Percentiles rank a stretch among this genome's conserved stretches.
Evolutionary conservation across 2,797 vertebrate genomes (phyloP).

Genomic region (Microctenopoma steveboyesi): DNA sequence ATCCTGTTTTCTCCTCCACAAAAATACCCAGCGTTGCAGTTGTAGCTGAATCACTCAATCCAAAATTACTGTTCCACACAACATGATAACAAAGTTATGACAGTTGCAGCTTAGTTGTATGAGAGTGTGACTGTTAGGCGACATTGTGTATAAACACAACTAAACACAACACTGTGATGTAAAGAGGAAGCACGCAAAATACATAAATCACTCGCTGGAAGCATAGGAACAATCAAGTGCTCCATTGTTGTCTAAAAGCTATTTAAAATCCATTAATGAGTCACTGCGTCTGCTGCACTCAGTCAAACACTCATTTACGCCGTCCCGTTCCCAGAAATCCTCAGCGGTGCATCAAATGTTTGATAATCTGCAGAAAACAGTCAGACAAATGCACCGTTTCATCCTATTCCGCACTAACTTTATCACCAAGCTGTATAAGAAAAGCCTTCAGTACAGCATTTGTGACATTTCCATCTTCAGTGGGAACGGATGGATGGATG

Average conservation of each 20-base stretch:
- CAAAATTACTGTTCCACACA: too few relatives aligned
- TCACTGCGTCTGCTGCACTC: not conserved
- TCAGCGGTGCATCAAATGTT: not conserved
- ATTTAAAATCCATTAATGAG: constrained; percentile 5
- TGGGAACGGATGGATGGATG: not conserved
- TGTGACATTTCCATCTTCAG: not conserved
- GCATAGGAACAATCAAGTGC: not conserved
- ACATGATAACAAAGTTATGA: too few relatives aligned
- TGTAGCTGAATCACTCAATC: too few relatives aligned
- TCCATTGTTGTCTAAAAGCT: not conserved
- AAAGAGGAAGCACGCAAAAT: constrained; percentile 1
- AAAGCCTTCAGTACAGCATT: not conserved
- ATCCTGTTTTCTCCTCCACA: too few relatives aligned
- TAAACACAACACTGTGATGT: too few relatives aligned
- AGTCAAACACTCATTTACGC: not conserved
- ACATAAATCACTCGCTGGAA: constrained; percentile 8
- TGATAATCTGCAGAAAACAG: not conserved
- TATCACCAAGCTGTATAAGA: not conserved
- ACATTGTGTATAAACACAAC: too few relatives aligned
- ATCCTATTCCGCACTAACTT: too few relatives aligned
- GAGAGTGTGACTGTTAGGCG: too few relatives aligned
- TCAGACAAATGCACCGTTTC: not conserved
- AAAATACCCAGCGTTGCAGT: too few relatives aligned
- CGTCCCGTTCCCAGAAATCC: not conserved
- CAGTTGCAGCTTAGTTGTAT: too few relatives aligned